Evolutionary conservation across 1,140 invertebrate species (phyloP).

Genomic region (Apis cerana): DNA sequence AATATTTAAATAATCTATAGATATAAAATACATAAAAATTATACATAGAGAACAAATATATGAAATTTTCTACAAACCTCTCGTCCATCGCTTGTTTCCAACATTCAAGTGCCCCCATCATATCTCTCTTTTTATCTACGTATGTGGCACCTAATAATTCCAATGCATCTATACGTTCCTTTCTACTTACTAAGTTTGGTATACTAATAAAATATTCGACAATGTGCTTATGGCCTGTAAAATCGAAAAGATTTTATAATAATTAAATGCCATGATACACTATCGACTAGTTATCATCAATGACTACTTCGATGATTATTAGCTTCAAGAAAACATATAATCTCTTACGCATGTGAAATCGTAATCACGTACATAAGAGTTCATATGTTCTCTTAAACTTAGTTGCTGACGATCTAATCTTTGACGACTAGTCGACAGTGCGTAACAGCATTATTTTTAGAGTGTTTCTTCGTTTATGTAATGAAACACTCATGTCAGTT

Average conservation of each 20-base stretch:
- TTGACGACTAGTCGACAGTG: too few species aligned
- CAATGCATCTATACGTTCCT: slow-evolving; percentile 94
- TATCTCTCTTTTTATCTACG: slow-evolving; percentile 97
- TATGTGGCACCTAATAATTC: slow-evolving; percentile 97
- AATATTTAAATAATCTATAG: not conserved
- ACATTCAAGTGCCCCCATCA: slow-evolving; percentile 92
- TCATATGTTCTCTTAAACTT: too few species aligned
- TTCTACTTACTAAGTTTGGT: slow-evolving; percentile 85
- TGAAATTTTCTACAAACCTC: slow-evolving; percentile 80
- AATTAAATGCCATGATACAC: not conserved
- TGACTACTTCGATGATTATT: too few species aligned
- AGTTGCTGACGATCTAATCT: too few species aligned
- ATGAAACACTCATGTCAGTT: slow-evolving; percentile 34
- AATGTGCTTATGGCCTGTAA: slow-evolving; percentile 91
- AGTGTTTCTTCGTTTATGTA: slow-evolving; percentile 21
- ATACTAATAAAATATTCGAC: slow-evolving; percentile 93
- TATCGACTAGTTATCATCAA: too few species aligned
- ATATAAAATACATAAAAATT: not conserved
- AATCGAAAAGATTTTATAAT: slow-evolving; percentile 24
- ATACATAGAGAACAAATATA: not conserved
- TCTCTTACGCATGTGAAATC: too few species aligned
- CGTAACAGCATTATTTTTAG: too few species aligned
- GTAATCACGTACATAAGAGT: too few species aligned
- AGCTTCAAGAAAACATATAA: too few species aligned
- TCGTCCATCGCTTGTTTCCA: slow-evolving; percentile 95